Percentiles rank a stretch among this genome's conserved stretches.
These are phyloP conservation scores for Zaprionus obscuricornis DNA, from an alignment of 2,888 invertebrate genomes.

Conservation along the genomic window DNA sequence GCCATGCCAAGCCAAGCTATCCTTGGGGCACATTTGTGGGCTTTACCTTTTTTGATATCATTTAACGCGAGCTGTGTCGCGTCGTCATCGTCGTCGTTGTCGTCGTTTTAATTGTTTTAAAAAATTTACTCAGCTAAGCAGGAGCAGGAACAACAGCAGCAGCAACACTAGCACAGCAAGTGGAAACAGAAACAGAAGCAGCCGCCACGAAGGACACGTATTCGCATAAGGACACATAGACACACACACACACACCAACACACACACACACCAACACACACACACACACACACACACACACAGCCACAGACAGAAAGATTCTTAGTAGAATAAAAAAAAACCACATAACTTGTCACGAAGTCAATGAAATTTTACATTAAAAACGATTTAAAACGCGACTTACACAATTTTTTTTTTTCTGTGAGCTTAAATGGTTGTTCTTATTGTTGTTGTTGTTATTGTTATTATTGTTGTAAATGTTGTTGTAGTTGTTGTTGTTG, in stretches of 20 bases:
- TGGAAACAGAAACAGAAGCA: constrained; percentile 10
- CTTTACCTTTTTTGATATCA: constrained; percentile 5
- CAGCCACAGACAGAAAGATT: too few relatives aligned
- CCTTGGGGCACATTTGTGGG: background rate
- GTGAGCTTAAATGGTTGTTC: constrained; percentile 9
- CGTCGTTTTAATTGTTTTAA: constrained; percentile 45
- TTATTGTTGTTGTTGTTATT: constrained; percentile 16
- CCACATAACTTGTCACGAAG: too few relatives aligned
- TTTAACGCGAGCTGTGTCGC: constrained; percentile 12
- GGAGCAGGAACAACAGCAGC: constrained; percentile 8
- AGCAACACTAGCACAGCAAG: background rate
- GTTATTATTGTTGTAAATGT: constrained; percentile 3
- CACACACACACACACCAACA: constrained; percentile 26
- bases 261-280: constrained; percentile 19
- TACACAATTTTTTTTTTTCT: constrained; percentile 33
- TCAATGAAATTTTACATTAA: constrained; percentile 1
- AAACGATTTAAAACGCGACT: constrained; percentile 34
- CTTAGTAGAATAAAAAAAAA: constrained; percentile 11
- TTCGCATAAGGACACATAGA: constrained; percentile 15
- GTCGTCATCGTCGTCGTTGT: background rate
- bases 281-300: constrained; percentile 10
- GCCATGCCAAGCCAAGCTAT: background rate
- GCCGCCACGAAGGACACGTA: constrained; percentile 40
- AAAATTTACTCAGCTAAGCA: constrained; percentile 32
- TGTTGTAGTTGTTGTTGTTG: constrained; percentile 21